Conservation (phyloP, 2,113 vertebrate genomes). For the Anoura caudifer region DNA sequence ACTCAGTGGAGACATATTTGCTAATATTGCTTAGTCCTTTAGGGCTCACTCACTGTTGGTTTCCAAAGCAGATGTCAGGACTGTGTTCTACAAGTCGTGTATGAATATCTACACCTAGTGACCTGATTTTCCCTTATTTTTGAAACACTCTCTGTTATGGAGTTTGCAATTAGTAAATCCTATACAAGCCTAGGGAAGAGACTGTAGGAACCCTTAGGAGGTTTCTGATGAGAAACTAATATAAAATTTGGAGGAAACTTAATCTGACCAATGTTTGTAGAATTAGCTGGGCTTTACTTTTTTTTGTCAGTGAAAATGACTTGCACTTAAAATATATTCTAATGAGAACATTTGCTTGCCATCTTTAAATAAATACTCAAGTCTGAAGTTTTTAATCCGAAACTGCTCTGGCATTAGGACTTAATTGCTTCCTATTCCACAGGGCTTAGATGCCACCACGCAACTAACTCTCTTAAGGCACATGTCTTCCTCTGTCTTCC, state of each 20-base stretch:
- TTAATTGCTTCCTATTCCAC: slow-evolving; percentile 62
- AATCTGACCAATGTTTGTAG: not conserved
- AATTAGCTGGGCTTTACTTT: not conserved
- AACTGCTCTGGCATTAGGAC: not conserved
- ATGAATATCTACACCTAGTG: not conserved
- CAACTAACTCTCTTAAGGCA: slow-evolving; percentile 89
- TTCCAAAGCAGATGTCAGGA: not conserved
- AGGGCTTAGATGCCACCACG: slow-evolving; percentile 81
- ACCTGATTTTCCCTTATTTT: slow-evolving; percentile 13
- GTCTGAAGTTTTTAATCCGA: not conserved
- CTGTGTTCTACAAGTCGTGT: not conserved
- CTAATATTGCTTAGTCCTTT: not conserved
- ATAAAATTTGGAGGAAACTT: slow-evolving; percentile 9
- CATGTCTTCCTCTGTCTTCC: slow-evolving; percentile 84
- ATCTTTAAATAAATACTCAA: not conserved
- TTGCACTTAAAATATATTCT: not conserved
- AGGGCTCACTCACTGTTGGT: not conserved
- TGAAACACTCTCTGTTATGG: not conserved
- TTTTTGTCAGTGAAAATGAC: not conserved
- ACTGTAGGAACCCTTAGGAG: not conserved
- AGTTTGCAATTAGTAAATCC: slow-evolving; percentile 11
- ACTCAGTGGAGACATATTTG: not conserved
- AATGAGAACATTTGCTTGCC: slow-evolving; percentile 37
- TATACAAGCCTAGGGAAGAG: not conserved
- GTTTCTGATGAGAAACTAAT: slow-evolving; percentile 15